Evolutionary conservation across 2,797 vertebrate genomes (phyloP).

Genomic region (Pipistrellus nathusii): DNA sequence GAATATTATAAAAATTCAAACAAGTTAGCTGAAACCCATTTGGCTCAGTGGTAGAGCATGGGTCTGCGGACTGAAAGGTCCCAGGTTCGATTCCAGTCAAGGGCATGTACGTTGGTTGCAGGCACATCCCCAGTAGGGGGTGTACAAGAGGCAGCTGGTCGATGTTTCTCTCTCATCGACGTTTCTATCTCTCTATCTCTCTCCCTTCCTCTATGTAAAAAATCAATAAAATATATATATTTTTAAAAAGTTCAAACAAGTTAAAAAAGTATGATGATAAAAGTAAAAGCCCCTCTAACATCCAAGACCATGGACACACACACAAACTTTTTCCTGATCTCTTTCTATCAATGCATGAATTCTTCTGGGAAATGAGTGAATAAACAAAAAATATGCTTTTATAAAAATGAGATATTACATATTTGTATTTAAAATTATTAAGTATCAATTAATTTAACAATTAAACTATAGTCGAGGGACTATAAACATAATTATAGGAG

Average conservation of each 20-base stretch:
- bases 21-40: too few species aligned
- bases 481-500: neutral
- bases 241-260: constrained; percentile 23
- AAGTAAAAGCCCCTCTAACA: neutral
- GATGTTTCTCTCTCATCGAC: too few species aligned
- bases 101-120: too few species aligned
- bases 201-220: too few species aligned
- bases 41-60: too few species aligned
- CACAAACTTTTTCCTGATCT: neutral
- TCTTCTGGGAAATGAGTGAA: neutral
- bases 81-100: too few species aligned
- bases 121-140: too few species aligned
- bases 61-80: too few species aligned
- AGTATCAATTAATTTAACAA: constrained; percentile 26
- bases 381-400: constrained; percentile 4
- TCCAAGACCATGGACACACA: neutral
- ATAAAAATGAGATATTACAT: constrained; percentile 35
- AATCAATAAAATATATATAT: too few species aligned
- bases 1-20: constrained; percentile 16
- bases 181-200: too few species aligned
- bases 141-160: too few species aligned
- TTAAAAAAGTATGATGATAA: neutral
- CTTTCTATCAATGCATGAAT: neutral
- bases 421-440: constrained; percentile 36
- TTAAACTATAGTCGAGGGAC: constrained; percentile 10